Evolutionary conservation across 2,113 vertebrate species (phyloP), one percentile per base, ranked within the genome.

Genomic region (Tyrannus savana): DNA sequence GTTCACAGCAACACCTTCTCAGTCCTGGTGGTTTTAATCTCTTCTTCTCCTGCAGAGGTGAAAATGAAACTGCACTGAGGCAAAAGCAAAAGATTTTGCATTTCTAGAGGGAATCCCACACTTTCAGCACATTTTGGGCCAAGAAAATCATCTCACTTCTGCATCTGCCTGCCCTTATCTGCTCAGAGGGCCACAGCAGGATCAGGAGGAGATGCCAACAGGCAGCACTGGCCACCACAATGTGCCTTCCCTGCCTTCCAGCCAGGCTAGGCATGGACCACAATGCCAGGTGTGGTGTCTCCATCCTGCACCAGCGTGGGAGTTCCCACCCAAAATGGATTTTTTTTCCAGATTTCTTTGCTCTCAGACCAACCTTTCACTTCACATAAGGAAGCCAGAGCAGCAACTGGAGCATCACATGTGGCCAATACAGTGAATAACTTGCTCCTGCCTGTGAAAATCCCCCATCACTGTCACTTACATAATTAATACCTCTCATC

Each of bases 261-360:
- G 49, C 10, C 53, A 25, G 27, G 39, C 50, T 1, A 2, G 59
- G 59, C 55, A 59, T 3, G 18, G 63, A 58, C 17, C n/a, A 16
- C 31, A 63, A n/a, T 11, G 9, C 42, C 71, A n/a, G 42, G 15
- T 25, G 52, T 0, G 1, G 46, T 6, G 1, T 14, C 60, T 73
- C 66, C 71, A 41, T 23, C 71, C 53, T 31, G 30, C 52, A 37
- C 21, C 22, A 37, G 7, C 27, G 14, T 6, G 22, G 19, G 49
- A 42, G 15, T 30, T 58, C 31, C 17, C 28, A 35, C 6, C 8
- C 30, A n/a, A 6, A n/a, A 12, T 10, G 25, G 14, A 35, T 24
- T 85, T 58, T 85, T 63, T 47, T 77, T 16, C 44, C 44, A 68
- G 41, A 58, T 16, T 4, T 37, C 19, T 72, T 55, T 68, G 25